These are phyloP conservation scores for Crioceris asparagi DNA, from an alignment of 2,888 invertebrate genomes.

Conservation along the genomic window DNA sequence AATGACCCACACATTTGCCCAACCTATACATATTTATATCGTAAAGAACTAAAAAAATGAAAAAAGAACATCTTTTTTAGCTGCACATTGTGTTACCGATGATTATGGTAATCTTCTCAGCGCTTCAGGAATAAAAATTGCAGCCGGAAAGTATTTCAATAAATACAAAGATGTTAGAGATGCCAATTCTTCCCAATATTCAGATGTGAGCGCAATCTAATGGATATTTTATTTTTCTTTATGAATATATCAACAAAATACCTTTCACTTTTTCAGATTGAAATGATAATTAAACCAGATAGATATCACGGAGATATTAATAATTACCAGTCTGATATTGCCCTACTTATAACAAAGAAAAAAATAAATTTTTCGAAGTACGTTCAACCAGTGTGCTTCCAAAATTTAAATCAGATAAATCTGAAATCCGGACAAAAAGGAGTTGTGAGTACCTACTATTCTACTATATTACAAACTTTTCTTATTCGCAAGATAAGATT, in stretches of 20 bases:
- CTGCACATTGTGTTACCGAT: constrained; percentile 30
- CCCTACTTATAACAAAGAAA: constrained; percentile 28
- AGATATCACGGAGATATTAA: constrained; percentile 23
- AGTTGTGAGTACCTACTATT: too few relatives aligned
- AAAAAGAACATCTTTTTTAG: too few relatives aligned
- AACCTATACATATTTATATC: too few relatives aligned
- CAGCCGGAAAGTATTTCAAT: constrained; percentile 31
- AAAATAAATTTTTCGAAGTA: constrained; percentile 25
- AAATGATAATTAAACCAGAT: constrained; percentile 16
- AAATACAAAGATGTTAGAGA: constrained; percentile 22
- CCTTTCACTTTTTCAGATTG: constrained; percentile 16
- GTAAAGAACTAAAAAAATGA: too few relatives aligned
- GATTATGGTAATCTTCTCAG: constrained; percentile 10
- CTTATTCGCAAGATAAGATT: too few relatives aligned
- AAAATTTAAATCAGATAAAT: too few relatives aligned
- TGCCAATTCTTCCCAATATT: constrained; percentile 25
- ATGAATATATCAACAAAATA: neutral
- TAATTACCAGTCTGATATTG: constrained; percentile 30
- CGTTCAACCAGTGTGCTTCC: constrained; percentile 34
- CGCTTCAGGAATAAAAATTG: constrained; percentile 19
- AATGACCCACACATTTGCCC: too few relatives aligned
- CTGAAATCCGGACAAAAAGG: too few relatives aligned
- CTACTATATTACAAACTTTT: too few relatives aligned
- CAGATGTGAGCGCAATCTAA: constrained; percentile 18
- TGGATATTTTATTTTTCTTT: neutral